These are phyloP conservation scores for Venturia canescens DNA, from an alignment of 1,140 invertebrate genomes.

Conservation along the genomic window DNA sequence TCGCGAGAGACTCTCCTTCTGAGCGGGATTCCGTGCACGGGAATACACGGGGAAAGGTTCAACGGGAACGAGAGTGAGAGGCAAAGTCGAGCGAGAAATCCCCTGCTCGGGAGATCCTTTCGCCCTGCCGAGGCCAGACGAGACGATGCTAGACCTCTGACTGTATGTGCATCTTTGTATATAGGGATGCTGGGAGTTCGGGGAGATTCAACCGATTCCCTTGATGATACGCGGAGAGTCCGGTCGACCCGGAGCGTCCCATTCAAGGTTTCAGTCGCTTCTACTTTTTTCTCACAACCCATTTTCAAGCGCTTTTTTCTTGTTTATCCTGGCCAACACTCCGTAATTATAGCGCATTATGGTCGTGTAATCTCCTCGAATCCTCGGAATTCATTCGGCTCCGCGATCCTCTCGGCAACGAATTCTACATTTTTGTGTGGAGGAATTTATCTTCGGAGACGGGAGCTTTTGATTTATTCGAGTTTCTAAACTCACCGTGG, in stretches of 20 bases:
- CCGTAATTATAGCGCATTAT: not conserved
- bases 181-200: not conserved
- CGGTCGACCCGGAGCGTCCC: slow-evolving; percentile 3
- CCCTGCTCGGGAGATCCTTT: slow-evolving; percentile 26
- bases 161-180: slow-evolving; percentile 36
- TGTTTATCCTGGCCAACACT: not conserved
- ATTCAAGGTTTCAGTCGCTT: not conserved
- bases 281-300: not conserved
- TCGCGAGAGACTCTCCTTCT: slow-evolving; percentile 51
- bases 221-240: slow-evolving; percentile 49
- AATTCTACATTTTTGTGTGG: not conserved
- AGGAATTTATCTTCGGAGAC: too few species aligned
- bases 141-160: slow-evolving; percentile 30
- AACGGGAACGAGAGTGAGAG: slow-evolving; percentile 14
- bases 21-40: not conserved
- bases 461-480: too few species aligned
- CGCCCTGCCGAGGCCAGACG: slow-evolving; percentile 8
- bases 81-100: slow-evolving; percentile 7
- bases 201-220: slow-evolving; percentile 60
- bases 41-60: slow-evolving; percentile 20
- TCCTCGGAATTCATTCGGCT: not conserved
- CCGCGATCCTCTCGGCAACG: not conserved
- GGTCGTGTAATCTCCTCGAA: not conserved
- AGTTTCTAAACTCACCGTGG: too few species aligned
- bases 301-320: not conserved